A percentile compares a stretch with the other conserved stretches of the same genome.
Conservation (phyloP, 1,140 invertebrate species). For the Drosophila auraria region DNA sequence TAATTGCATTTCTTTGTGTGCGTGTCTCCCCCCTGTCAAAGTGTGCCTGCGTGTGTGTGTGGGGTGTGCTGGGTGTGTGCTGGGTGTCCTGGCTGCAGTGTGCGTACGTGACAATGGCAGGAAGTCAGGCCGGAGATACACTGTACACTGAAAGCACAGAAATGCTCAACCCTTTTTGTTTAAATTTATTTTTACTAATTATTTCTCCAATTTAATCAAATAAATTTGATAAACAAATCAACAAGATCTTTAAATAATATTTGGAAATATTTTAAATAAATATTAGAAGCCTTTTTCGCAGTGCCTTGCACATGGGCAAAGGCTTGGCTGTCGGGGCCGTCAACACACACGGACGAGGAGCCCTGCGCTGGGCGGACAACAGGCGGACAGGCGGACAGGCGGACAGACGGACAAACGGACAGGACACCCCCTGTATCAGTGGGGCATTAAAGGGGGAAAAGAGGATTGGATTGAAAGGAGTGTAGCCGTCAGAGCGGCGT, state of each 20-base stretch:
- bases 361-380: not conserved
- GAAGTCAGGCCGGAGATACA: constrained; percentile 31
- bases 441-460: no score
- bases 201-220: not conserved
- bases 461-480: constrained; percentile 1
- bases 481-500: not conserved
- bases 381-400: not conserved
- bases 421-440: no score
- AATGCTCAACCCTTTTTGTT: not conserved
- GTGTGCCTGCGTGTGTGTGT: constrained; percentile 26
- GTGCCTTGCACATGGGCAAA: constrained; percentile 1
- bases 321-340: constrained; percentile 22
- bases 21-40: constrained; percentile 2
- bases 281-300: not conserved
- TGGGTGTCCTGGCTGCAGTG: constrained; percentile 31
- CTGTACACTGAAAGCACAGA: not conserved
- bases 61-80: constrained; percentile 5
- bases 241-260: no score
- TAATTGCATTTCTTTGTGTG: constrained; percentile 76
- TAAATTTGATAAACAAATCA: not conserved
- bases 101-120: constrained; percentile 52
- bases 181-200: not conserved
- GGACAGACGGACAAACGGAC: not conserved
- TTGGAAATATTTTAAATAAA: no score
- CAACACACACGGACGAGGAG: not conserved